These are phyloP conservation scores for Drosophila kanekoi DNA, from an alignment of 2,888 invertebrate genomes.

Conservation along the genomic window DNA sequence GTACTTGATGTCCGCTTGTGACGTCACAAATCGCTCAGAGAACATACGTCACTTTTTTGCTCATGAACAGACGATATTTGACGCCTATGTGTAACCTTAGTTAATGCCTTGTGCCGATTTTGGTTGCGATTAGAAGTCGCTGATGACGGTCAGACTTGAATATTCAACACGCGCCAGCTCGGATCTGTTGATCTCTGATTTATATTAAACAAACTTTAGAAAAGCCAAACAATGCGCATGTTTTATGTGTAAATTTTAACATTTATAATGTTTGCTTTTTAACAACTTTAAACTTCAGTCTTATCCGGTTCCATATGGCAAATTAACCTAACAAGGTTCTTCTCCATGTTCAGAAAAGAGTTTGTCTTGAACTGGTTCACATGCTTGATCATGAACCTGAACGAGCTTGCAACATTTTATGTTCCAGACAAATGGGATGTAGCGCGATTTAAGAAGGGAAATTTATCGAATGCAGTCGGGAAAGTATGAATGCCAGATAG, in stretches of 20 bases:
- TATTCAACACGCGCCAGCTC: too few species aligned
- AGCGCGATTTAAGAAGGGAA: too few species aligned
- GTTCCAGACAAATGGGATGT: too few species aligned
- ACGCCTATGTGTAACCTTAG: constrained; percentile 37
- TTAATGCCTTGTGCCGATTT: constrained; percentile 43
- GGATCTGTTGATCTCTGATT: constrained; percentile 2
- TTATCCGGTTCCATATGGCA: too few species aligned
- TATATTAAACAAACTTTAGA: background rate
- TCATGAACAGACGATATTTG: constrained; percentile 13
- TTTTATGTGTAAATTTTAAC: too few species aligned
- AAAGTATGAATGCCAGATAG: background rate
- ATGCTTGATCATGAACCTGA: too few species aligned
- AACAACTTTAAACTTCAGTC: background rate
- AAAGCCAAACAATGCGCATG: background rate
- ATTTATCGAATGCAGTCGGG: too few species aligned
- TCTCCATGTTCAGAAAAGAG: too few species aligned
- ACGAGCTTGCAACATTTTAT: too few species aligned
- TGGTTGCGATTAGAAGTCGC: constrained; percentile 38
- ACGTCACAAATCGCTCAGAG: constrained; percentile 49
- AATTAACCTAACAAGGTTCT: too few species aligned
- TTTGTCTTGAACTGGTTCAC: too few species aligned
- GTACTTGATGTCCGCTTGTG: constrained; percentile 13
- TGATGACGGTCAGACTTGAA: constrained; percentile 29
- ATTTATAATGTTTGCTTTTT: background rate
- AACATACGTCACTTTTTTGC: constrained; percentile 17